Evolutionary conservation across 2,113 vertebrate genomes (phyloP), one percentile per base, ranked within the genome.

Genomic region (Hystrix cristata): DNA sequence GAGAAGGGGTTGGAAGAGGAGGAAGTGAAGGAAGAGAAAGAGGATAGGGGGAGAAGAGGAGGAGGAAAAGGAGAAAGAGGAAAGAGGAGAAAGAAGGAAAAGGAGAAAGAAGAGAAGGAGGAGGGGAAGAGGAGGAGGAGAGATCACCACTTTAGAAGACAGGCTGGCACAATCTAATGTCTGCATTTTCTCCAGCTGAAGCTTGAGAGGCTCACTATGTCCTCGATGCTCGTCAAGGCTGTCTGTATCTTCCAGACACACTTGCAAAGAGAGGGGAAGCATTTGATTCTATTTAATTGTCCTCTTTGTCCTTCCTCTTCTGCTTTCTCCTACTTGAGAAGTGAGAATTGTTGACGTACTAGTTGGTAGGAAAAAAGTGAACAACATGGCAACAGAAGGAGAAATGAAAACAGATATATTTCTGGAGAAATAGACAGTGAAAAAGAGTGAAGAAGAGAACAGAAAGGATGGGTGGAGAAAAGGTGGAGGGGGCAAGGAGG

Each of bases 271-370:
- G 13, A 43, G 7, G 18, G 43, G 18, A 38, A 25, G 3, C 69
- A 3, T 0, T 11, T 0, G 11, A 38, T 60, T 34, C 65, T 55
- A 16, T 14, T n/a, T n/a, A 14, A 7, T 5, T 16, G 12, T 23
- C 46, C 27, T 29, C 27, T 25, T 1, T 0, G 7, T 81, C 76
- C 38, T 6, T 46, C 46, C 27, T 59, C 10, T 11, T 79, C n/a
- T 46, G 25, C 25, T 57, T 59, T 48, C n/a, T 89, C 48, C 74
- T 27, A 38, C 46, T 38, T 38, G 18, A 71, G 46, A 48, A n/a
- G 27, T 19, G 46, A 57, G n/a, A 67, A 13, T 14, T 55, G 27
- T 3, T 11, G 86, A 14, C 10, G 27, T 8, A 4, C 14, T 19
- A 69, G 23, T 11, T 55, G 3, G 38, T 10, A 48, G 25, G 46